Conservation (phyloP, 30 jellyfish, hydroid and myxozoan species). For the Clytia hemisphaerica region DNA sequence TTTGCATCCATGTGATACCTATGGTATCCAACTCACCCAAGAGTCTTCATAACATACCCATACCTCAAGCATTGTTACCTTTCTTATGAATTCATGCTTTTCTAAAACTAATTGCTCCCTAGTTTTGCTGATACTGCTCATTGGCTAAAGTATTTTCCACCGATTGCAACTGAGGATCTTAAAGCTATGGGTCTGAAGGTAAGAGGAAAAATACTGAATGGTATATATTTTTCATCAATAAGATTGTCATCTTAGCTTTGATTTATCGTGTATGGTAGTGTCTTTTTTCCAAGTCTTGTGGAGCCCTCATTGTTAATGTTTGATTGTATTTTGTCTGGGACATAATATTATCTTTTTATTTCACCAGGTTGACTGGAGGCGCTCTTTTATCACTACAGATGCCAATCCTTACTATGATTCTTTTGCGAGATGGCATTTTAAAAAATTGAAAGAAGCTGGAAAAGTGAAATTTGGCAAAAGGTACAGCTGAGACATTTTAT, state of each 20-base stretch:
- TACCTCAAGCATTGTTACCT: neutral
- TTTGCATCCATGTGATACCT: no score
- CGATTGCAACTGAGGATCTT: conserved; percentile 73
- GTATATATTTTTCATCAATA: neutral
- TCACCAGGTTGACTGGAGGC: conserved; percentile 88
- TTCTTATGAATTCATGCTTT: neutral
- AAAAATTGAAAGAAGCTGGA: conserved; percentile 59
- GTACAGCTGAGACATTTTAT: no score
- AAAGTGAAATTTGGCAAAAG: conserved; percentile 91
- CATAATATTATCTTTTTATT: neutral
- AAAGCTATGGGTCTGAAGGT: conserved; percentile 91
- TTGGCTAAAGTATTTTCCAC: conserved; percentile 98
- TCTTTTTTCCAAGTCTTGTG: no score
- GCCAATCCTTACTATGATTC: conserved; percentile 97
- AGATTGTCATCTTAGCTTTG: neutral
- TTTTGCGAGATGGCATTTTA: conserved; percentile 94
- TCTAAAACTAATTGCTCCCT: neutral
- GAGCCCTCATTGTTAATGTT: neutral
- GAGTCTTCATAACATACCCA: no score
- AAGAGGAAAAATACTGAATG: no score
- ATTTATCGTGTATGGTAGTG: neutral
- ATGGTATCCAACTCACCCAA: no score
- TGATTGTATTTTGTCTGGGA: neutral
- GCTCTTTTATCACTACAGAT: conserved; percentile 97
- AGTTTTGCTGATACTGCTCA: conserved; percentile 88